Base-by-base conservation (phyloP, 2,797 vertebrate species). In the Bucorvus abyssinicus region DNA sequence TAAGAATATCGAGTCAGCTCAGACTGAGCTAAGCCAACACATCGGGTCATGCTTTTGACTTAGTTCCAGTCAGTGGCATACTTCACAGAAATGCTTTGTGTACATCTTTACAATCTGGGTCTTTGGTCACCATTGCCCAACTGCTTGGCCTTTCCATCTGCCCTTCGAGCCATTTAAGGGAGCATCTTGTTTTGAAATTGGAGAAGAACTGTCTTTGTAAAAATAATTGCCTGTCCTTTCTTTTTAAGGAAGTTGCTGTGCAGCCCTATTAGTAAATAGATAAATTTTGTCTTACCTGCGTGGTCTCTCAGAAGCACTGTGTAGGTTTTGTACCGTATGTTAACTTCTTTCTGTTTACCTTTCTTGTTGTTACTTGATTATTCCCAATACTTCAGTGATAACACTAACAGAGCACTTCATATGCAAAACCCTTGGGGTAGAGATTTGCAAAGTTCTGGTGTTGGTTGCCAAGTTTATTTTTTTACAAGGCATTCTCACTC, bases 301-400 rank as follows among this genome's bases (percentile, higher is more conserved):
- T 53, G 32, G n/a, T 81, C 15, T 89, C 57, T 84, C 65, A 78
- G 81, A 56, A 87, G 82, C 15, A 11, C 38, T 23, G 20, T 44
- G 20, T 78, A 19, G 49, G n/a, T n/a, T n/a, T n/a, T n/a, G n/a
- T n/a, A n/a, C n/a, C n/a, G n/a, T n/a, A 88, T 90, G 53, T 90
- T 77, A 49, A 50, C 68, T n/a, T n/a, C 42, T 67, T 78, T 67
- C 60, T 91, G 47, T 94, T 95, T 95, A 87, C 61, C 45, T 94
- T 85, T 57, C 89, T 78, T 94, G 59, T 78, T 90, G 81, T 74
- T 92, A 81, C 85, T 84, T 96, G 76, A 94, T 93, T 78, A 87
- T 94, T 96, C 61, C 93, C 69, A 91, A 73, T 95, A 91, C 47
- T 92, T 87, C 65, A 88, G 89, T 17, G 91, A 94, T 94, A 97